Conservation (phyloP, 2,113 vertebrate species). For the Phylloscopus whistleri region DNA sequence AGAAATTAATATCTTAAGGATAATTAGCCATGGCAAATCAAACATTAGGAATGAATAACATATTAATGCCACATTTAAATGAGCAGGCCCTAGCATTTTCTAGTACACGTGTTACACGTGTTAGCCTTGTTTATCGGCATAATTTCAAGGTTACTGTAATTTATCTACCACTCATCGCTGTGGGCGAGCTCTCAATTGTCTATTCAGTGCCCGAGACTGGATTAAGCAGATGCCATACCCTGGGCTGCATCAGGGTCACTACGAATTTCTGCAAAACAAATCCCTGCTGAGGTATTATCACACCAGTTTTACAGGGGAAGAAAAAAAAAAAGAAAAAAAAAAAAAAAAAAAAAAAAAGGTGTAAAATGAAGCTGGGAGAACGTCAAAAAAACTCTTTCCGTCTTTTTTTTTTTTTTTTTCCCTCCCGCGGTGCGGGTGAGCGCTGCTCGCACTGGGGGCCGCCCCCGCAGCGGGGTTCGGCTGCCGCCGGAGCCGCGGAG, state of each 20-base stretch:
- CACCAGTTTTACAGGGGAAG: neutral
- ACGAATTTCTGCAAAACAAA: neutral
- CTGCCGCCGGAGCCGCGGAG: too few species aligned
- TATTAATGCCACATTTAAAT: neutral
- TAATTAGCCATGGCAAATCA: constrained; percentile 19
- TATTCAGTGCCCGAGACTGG: neutral
- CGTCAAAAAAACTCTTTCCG: too few species aligned
- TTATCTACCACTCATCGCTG: neutral
- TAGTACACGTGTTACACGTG: neutral
- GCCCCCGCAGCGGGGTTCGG: neutral
- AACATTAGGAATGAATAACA: neutral
- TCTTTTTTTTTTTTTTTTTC: too few species aligned
- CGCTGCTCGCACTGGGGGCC: neutral
- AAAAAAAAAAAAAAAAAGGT: fast-evolving
- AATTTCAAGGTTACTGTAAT: neutral
- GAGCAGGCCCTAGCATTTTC: neutral
- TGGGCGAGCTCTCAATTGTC: neutral
- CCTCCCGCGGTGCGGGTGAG: fast-evolving
- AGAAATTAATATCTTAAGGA: constrained; percentile 20
- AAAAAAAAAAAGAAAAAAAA: neutral
- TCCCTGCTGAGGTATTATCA: neutral
- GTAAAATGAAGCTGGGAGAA: neutral
- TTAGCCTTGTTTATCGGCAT: neutral
- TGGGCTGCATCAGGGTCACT: neutral
- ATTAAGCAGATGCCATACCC: neutral